These are phyloP conservation scores for Siniperca undulata DNA, from an alignment of 2,797 vertebrate species.

Conservation along the genomic window DNA sequence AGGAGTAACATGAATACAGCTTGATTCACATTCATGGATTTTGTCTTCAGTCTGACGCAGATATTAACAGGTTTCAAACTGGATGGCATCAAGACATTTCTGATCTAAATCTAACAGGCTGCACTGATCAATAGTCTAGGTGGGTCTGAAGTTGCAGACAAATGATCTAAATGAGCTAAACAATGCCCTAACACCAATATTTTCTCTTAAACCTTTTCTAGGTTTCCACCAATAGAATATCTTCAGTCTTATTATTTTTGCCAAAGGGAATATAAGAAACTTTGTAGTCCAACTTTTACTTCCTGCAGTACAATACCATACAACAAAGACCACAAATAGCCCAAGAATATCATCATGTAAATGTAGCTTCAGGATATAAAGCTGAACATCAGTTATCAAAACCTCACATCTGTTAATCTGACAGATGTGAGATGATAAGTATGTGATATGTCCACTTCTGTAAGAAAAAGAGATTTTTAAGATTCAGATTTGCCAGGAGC, in stretches of 20 bases:
- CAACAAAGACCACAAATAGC: neutral
- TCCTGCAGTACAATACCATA: neutral
- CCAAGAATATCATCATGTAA: neutral
- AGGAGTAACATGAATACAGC: neutral
- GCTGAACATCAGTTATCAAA: neutral
- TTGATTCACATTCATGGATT: neutral
- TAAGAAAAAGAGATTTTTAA: too few relatives aligned
- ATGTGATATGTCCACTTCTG: neutral
- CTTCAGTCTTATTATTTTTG: neutral
- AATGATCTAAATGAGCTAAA: constrained; percentile 22
- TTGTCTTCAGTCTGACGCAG: neutral
- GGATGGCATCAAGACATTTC: neutral
- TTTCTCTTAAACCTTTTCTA: constrained; percentile 2
- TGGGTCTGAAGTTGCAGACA: constrained; percentile 1
- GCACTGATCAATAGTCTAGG: constrained; percentile 9
- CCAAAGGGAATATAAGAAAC: neutral
- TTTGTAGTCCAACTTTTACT: neutral
- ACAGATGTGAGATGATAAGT: neutral
- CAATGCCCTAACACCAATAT: neutral
- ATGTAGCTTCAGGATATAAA: neutral
- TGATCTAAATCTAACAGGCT: constrained; percentile 16
- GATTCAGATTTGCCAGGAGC: neutral
- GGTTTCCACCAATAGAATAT: constrained; percentile 5
- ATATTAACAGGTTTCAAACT: neutral
- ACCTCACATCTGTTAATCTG: neutral